Conservation (phyloP, 2,797 vertebrate species). For the Chanos chanos region DNA sequence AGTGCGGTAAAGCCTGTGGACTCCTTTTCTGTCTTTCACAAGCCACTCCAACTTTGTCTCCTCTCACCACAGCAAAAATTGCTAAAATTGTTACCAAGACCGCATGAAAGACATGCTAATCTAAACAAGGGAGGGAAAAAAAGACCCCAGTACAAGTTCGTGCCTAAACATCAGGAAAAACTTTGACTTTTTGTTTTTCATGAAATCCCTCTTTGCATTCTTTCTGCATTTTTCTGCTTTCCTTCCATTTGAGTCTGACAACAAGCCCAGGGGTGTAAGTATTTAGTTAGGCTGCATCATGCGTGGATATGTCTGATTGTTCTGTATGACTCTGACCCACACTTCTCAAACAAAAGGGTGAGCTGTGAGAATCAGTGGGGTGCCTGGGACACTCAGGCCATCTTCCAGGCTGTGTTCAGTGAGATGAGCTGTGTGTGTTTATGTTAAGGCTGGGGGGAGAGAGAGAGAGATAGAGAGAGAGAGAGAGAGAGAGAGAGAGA, state of each 20-base stretch:
- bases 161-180: constrained; percentile 41
- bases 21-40: constrained; percentile 38
- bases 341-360: constrained; percentile 70
- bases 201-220: constrained; percentile 47
- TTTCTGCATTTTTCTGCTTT: constrained; percentile 47
- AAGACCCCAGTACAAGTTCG: constrained; percentile 24
- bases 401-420: too few relatives aligned
- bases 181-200: constrained; percentile 43
- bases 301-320: constrained; percentile 63
- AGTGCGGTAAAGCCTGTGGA: constrained; percentile 12
- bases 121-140: constrained; percentile 33
- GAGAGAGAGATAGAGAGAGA: too few relatives aligned
- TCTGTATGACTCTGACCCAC: constrained; percentile 65
- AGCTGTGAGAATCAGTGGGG: constrained; percentile 26
- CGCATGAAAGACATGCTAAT: constrained; percentile 22
- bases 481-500: constrained; percentile 1
- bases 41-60: constrained; percentile 28
- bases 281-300: constrained; percentile 74
- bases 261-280: constrained; percentile 63
- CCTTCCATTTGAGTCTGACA: constrained; percentile 58
- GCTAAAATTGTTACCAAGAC: constrained; percentile 33
- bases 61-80: constrained; percentile 25
- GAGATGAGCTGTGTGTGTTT: background rate
- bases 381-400: too few relatives aligned
- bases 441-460: background rate